These are phyloP conservation scores for Eciton burchellii DNA, from an alignment of 1,140 invertebrate species.

Conservation along the genomic window DNA sequence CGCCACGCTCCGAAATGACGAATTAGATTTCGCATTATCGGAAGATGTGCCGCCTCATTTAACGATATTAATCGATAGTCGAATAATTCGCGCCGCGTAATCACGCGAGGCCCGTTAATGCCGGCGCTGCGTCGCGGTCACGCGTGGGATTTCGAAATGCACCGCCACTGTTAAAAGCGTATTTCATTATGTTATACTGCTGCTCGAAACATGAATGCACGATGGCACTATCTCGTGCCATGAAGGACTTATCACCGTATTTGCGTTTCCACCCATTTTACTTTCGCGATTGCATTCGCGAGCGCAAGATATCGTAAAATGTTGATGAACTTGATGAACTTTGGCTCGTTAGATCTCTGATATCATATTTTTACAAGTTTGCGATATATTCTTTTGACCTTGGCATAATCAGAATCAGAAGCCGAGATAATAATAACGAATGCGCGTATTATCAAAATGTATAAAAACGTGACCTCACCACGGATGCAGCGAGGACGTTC, in stretches of 20 bases:
- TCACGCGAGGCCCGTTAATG: conserved; percentile 35
- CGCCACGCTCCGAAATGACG: not conserved
- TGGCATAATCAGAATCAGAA: no score
- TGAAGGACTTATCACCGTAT: conserved; percentile 46
- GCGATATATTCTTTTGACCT: not conserved
- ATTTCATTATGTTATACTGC: conserved; percentile 16
- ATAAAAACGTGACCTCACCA: not conserved
- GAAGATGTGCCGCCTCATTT: not conserved
- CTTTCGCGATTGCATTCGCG: not conserved
- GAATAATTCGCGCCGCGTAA: conserved; percentile 25
- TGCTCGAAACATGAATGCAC: conserved; percentile 5
- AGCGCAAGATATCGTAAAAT: no score
- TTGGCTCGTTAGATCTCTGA: no score
- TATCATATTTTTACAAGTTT: not conserved
- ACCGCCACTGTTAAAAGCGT: conserved; percentile 32
- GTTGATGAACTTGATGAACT: no score
- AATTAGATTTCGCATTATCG: conserved; percentile 5
- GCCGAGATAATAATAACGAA: not conserved
- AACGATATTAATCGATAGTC: conserved; percentile 19
- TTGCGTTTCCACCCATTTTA: conserved; percentile 6
- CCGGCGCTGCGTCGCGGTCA: conserved; percentile 3
- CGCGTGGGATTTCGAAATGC: conserved; percentile 33
- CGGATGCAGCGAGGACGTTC: not conserved
- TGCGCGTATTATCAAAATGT: conserved; percentile 20
- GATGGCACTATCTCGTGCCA: conserved; percentile 10